phyloP scores from a whole-genome alignment of 53 echinoderm and acorn worm genomes.

The Astropecten irregularis region DNA sequence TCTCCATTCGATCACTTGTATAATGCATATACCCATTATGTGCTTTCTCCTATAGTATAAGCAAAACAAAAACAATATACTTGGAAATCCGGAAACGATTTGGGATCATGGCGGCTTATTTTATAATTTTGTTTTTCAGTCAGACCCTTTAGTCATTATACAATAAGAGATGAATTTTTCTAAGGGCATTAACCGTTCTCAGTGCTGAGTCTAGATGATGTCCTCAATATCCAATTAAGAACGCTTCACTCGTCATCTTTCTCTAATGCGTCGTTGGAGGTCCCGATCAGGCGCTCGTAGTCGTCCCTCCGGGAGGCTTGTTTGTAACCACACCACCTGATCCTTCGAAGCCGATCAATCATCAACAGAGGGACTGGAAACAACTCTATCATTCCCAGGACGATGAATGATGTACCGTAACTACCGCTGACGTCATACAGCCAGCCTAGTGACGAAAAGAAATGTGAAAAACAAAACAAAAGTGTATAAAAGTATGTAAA shows the following conservation, averaged over 20 bases:
- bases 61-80: too few species aligned
- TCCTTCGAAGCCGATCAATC: constrained; percentile 23
- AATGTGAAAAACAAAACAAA: neutral
- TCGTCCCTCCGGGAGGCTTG: constrained; percentile 31
- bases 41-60: too few species aligned
- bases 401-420: constrained; percentile 28
- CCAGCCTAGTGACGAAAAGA: constrained; percentile 7
- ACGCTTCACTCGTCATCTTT: constrained; percentile 8
- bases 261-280: neutral
- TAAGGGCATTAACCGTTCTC: too few species aligned
- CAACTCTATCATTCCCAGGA: constrained; percentile 20
- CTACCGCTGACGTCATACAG: constrained; percentile 42
- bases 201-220: too few species aligned
- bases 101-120: too few species aligned
- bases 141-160: too few species aligned
- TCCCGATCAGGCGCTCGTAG: constrained; percentile 21
- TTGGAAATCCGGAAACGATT: too few species aligned
- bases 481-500: neutral
- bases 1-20: too few species aligned
- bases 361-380: constrained; percentile 34
- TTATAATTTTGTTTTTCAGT: too few species aligned
- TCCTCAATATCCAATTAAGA: too few species aligned
- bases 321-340: constrained; percentile 16
- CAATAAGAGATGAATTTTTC: too few species aligned
- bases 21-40: too few species aligned